Conservation (phyloP, 2,113 vertebrate genomes). For the Noctilio leporinus region DNA sequence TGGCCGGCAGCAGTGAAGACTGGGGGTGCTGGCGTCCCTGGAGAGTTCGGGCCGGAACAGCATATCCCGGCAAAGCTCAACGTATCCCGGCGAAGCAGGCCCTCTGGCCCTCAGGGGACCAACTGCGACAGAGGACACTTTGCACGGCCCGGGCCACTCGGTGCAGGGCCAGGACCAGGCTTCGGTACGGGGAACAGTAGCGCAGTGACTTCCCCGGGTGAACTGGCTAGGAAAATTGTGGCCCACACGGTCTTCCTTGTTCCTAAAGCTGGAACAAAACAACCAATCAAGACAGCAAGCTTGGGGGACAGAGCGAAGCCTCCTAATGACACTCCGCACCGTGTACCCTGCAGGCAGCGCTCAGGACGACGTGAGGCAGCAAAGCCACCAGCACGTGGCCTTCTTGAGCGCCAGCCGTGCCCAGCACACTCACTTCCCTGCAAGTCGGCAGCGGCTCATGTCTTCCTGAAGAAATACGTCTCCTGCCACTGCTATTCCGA, state of each 20-base stretch:
- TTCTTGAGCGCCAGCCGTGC: fast-evolving
- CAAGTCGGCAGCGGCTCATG: not conserved
- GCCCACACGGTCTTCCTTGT: not conserved
- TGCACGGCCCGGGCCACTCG: fast-evolving
- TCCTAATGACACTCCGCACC: too few species aligned
- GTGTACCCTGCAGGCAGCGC: too few species aligned
- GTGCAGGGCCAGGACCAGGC: fast-evolving
- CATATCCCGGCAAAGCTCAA: too few species aligned
- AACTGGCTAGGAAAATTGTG: not conserved
- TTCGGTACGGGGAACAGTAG: too few species aligned
- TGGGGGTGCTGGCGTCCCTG: fast-evolving
- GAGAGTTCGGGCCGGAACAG: not conserved
- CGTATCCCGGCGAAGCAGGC: fast-evolving
- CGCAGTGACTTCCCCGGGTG: not conserved
- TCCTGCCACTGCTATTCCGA: not conserved
- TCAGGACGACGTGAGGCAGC: not conserved
- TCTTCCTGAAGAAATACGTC: not conserved
- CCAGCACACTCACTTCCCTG: not conserved
- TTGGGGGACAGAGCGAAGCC: not conserved
- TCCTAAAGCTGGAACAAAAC: not conserved
- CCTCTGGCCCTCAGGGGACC: not conserved
- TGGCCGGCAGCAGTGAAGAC: fast-evolving
- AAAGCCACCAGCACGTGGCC: fast-evolving
- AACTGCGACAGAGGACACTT: not conserved
- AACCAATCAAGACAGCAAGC: not conserved